Percentiles rank a stretch among this genome's conserved stretches.
phyloP scores from a whole-genome alignment of 2,113 vertebrate species.

The Rallus limicola region DNA sequence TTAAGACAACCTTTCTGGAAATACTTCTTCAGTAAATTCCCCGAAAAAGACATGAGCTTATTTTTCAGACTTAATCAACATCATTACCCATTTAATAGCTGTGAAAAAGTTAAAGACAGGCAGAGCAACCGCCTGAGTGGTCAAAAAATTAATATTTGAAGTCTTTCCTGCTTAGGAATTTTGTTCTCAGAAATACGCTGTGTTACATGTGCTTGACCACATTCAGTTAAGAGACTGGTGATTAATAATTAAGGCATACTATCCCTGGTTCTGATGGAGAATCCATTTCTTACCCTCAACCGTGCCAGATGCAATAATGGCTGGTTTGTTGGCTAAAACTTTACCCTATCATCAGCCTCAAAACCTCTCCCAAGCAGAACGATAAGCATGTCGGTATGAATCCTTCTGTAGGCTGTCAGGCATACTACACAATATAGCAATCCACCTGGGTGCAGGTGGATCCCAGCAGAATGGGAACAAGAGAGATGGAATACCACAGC shows the following conservation, averaged over 20 bases:
- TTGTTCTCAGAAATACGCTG: not conserved
- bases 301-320: not conserved
- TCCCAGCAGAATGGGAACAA: not conserved
- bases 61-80: not conserved
- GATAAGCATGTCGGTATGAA: not conserved
- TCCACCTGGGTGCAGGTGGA: not conserved
- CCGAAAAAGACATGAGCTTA: not conserved
- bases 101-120: not conserved
- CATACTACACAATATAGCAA: not conserved
- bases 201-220: not conserved
- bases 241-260: not conserved
- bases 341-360: not conserved
- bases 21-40: not conserved
- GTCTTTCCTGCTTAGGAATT: not conserved
- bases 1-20: not conserved
- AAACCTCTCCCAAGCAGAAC: not conserved
- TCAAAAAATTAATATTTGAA: not conserved
- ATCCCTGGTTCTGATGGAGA: not conserved
- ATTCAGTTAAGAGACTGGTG: not conserved
- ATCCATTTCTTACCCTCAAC: not conserved
- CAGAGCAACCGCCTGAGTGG: not conserved
- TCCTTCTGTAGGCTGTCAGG: not conserved
- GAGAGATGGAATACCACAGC: not conserved
- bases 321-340: not conserved
- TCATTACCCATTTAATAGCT: not conserved